phyloP scores from a whole-genome alignment of 2,113 vertebrate genomes.

The Daphoenositta chrysoptera region DNA sequence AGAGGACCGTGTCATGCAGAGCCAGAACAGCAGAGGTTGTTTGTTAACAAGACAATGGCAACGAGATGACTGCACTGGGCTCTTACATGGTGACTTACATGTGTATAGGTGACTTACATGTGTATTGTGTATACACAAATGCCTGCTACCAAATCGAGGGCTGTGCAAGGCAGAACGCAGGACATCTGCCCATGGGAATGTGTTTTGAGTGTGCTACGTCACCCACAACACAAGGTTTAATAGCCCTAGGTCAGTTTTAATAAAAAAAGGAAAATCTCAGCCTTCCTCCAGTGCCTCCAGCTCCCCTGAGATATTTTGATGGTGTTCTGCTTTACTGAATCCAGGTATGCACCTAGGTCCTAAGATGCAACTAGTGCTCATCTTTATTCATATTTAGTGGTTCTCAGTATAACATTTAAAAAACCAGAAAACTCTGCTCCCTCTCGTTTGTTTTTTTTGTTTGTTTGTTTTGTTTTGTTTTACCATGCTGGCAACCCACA shows the following conservation, averaged over 20 bases:
- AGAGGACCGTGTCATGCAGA: accelerated
- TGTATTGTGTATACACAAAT: too few relatives aligned
- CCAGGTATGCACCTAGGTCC: too few relatives aligned
- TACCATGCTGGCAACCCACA: not conserved
- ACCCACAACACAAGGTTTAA: not conserved
- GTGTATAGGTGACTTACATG: not conserved
- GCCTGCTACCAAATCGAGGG: not conserved
- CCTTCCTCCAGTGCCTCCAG: not conserved
- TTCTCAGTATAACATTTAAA: not conserved
- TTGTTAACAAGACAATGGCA: not conserved
- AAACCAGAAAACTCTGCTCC: not conserved
- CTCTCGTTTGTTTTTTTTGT: not conserved
- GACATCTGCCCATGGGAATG: not conserved
- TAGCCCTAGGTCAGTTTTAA: too few relatives aligned
- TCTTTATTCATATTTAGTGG: not conserved
- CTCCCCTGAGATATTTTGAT: not conserved
- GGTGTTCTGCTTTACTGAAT: not conserved
- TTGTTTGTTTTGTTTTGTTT: not conserved
- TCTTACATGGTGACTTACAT: not conserved
- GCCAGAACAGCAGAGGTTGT: not conserved
- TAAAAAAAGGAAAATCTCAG: not conserved
- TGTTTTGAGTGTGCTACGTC: not conserved
- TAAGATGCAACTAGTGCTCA: not conserved
- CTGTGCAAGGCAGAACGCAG: not conserved
- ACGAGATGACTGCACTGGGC: not conserved